Evolutionary conservation across 2,888 invertebrate species (phyloP), one percentile per base, ranked within the genome.

Genomic region (Cantharis nigra): DNA sequence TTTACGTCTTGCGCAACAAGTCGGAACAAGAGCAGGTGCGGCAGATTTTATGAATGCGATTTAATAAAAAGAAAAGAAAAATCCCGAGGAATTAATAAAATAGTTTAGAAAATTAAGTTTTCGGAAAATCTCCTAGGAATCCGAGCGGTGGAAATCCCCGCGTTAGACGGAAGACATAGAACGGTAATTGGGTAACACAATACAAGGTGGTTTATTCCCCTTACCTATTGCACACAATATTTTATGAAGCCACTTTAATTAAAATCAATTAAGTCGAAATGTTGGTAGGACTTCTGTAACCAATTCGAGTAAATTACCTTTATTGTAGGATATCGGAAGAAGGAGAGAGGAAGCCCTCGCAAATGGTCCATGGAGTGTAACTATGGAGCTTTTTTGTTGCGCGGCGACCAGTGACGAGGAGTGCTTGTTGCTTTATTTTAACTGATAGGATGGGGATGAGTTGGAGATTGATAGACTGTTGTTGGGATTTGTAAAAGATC

Each of bases 371-470:
- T 77, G 74, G 72, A 30, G 77, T 80, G 81, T 81, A 81, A 70
- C 79, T 80, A 81, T 81, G 81, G 76, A 79, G 80, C 80, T 74
- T 76, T 11, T 80, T 76, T 80, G 81, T 81, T 81, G 81, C 81
- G 75, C 80, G 74, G 80, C 79, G 79, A 80, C 80, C 75, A 72
- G 71, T 63, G 70, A 75, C 80, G 73, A 70, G 71, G n/a, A 72
- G 78, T 76, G 81, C 83, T 81, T 82, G 81, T 83, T 82, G 82
- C 81, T 82, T 72, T 74, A 75, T 79, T 79, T 75, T 73, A 70
- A 75, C 73, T 71, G 72, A 65, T 67, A 63, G 74, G 70, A 70
- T 69, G 76, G 75, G 78, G 72, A 78, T 73, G 73, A 73, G 76
- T 63, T 69, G 74, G 71, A 75, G 76, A 75, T 81, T 81, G 80